Conservation (phyloP, 2,888 invertebrate genomes). For the Napeogenes sylphis region DNA sequence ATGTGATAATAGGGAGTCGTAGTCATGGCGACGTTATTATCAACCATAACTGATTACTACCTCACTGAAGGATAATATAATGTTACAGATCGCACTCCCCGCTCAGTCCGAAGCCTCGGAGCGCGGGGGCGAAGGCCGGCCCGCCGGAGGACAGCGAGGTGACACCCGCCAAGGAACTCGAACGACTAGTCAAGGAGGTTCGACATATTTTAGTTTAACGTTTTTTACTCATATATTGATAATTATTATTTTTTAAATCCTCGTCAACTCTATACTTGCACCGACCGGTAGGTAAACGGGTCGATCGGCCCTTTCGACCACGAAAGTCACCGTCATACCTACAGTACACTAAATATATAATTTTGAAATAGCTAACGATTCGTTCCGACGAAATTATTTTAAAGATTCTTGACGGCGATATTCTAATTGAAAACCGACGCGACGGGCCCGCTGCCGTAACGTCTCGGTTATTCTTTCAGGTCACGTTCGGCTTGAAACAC, state of each 20-base stretch:
- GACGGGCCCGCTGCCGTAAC: background rate
- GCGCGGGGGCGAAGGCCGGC: constrained; percentile 69
- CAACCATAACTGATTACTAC: no score
- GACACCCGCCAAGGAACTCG: constrained; percentile 83
- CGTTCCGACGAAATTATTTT: background rate
- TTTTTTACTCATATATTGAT: constrained; percentile 22
- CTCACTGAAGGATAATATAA: background rate
- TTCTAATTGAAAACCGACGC: no score
- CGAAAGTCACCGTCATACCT: no score
- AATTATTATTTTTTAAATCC: background rate
- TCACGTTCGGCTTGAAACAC: constrained; percentile 83
- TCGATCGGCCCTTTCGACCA: no score
- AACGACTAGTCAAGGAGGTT: constrained; percentile 85
- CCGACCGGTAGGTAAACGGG: no score
- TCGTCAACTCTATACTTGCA: no score
- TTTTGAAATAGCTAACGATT: background rate
- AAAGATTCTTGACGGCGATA: no score
- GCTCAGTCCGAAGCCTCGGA: constrained; percentile 78
- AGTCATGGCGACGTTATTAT: no score
- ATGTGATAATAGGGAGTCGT: no score
- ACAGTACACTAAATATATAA: background rate
- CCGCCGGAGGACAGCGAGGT: constrained; percentile 78
- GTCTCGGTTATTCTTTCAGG: constrained; percentile 43
- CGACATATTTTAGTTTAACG: no score
- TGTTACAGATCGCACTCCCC: constrained; percentile 79